A percentile compares a stretch with the other conserved stretches of the same genome.
These are phyloP conservation scores for Frieseomelitta varia DNA, from an alignment of 1,140 invertebrate genomes.

Conservation along the genomic window DNA sequence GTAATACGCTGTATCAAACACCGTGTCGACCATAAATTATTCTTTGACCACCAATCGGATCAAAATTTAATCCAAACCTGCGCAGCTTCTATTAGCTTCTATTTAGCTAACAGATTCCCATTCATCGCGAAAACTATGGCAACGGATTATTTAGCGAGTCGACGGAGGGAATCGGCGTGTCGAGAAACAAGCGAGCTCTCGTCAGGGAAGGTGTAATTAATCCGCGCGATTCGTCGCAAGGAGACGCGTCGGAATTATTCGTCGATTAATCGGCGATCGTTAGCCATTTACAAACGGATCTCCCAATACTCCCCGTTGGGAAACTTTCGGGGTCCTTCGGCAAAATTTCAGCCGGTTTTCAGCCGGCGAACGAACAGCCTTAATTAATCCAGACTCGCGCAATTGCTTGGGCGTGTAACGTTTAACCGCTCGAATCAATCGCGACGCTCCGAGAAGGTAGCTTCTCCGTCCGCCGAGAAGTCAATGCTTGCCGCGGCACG, in stretches of 20 bases:
- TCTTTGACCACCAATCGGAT: no score
- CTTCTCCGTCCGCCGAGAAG: background rate
- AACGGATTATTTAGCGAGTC: no score
- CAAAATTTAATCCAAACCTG: no score
- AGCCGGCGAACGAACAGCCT: conserved; percentile 9
- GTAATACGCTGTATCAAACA: background rate
- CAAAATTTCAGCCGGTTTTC: conserved; percentile 43
- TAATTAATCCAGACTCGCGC: conserved; percentile 35
- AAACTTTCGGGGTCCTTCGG: conserved; percentile 31
- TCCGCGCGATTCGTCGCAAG: conserved; percentile 33
- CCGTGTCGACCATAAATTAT: no score
- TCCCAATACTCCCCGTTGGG: background rate
- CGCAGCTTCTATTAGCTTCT: no score
- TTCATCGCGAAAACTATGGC: no score
- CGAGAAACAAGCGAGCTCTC: conserved; percentile 3
- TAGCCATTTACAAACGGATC: conserved; percentile 26
- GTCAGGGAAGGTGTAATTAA: conserved; percentile 28
- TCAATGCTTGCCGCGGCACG: background rate
- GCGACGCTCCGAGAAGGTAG: background rate
- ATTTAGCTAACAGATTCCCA: no score
- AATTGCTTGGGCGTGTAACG: conserved; percentile 33
- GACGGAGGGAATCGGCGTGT: background rate
- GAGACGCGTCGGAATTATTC: conserved; percentile 45
- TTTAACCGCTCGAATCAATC: conserved; percentile 43
- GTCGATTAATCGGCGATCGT: conserved; percentile 50